Evolutionary conservation across 1,140 invertebrate genomes (phyloP).

Genomic region (Apis mellifera): DNA sequence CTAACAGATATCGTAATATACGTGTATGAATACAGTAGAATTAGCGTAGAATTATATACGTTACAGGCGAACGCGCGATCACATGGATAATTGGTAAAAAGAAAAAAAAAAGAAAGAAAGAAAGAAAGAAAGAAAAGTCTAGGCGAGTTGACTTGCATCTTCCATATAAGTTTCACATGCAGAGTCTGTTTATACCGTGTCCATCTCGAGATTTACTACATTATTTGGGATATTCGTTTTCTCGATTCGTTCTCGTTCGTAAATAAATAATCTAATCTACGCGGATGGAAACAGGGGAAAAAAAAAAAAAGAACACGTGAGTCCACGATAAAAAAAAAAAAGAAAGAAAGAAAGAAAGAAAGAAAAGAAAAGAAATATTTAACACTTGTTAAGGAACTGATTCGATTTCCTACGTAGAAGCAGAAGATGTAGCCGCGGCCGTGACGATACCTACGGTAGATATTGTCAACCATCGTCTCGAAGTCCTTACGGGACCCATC

Average conservation of each 20-base stretch:
- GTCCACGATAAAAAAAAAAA: not conserved
- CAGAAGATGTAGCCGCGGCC: slow-evolving; percentile 80
- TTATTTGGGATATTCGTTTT: slow-evolving; percentile 4
- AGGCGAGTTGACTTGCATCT: not conserved
- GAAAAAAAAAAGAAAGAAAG: too few species aligned
- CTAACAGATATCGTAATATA: slow-evolving; percentile 26
- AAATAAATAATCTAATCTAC: not conserved
- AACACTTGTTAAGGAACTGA: slow-evolving; percentile 45
- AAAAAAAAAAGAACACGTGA: not conserved
- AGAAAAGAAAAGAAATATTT: not conserved
- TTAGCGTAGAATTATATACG: slow-evolving; percentile 26
- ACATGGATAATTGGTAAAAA: slow-evolving; percentile 7
- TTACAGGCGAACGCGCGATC: slow-evolving; percentile 20
- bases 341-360: not conserved
- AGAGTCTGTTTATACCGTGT: slow-evolving; percentile 67
- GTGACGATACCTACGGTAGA: slow-evolving; percentile 88
- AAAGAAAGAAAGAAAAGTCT: not conserved
- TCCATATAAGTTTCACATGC: slow-evolving; percentile 36
- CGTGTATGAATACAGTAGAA: slow-evolving; percentile 19
- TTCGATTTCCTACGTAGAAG: slow-evolving; percentile 78
- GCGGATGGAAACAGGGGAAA: too few species aligned
- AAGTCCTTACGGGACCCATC: slow-evolving; percentile 81
- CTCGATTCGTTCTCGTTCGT: not conserved
- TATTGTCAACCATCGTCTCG: slow-evolving; percentile 88
- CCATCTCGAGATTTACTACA: not conserved